Percentiles rank a stretch among this genome's conserved stretches.
phyloP scores from a whole-genome alignment of 2,888 invertebrate species.

The Aphidius colemani region DNA sequence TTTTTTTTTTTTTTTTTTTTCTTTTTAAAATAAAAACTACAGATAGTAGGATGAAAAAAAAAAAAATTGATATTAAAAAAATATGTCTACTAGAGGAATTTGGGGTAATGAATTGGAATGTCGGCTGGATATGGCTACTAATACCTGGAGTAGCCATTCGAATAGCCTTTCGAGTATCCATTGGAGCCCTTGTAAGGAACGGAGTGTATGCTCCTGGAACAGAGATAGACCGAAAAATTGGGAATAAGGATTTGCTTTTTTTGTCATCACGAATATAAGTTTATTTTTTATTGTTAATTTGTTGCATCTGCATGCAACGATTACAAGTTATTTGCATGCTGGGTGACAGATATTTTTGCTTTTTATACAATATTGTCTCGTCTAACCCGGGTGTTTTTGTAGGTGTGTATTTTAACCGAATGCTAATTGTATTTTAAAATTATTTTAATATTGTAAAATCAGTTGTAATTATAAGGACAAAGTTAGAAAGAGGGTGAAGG shows the following conservation, averaged over 20 bases:
- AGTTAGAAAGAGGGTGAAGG: slow-evolving; percentile 24
- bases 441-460: not conserved
- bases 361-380: too few relatives aligned
- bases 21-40: slow-evolving; percentile 23
- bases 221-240: slow-evolving; percentile 56
- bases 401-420: too few relatives aligned
- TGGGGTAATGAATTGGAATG: slow-evolving; percentile 38
- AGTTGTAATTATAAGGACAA: not conserved
- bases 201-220: slow-evolving; percentile 61
- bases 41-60: slow-evolving; percentile 19
- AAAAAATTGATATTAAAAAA: not conserved
- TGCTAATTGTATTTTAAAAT: too few relatives aligned
- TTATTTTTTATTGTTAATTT: slow-evolving; percentile 13
- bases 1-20: slow-evolving; percentile 17
- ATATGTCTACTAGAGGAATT: slow-evolving; percentile 36
- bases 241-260: slow-evolving; percentile 33
- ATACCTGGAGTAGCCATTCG: slow-evolving; percentile 61
- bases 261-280: slow-evolving; percentile 8
- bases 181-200: slow-evolving; percentile 61
- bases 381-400: too few relatives aligned
- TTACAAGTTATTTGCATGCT: slow-evolving; percentile 26
- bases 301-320: not conserved
- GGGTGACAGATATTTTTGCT: slow-evolving; percentile 6
- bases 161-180: slow-evolving; percentile 60
- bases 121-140: slow-evolving; percentile 54